Evolutionary conservation across 2,888 invertebrate species (phyloP).

Genomic region (Baccha elongata): DNA sequence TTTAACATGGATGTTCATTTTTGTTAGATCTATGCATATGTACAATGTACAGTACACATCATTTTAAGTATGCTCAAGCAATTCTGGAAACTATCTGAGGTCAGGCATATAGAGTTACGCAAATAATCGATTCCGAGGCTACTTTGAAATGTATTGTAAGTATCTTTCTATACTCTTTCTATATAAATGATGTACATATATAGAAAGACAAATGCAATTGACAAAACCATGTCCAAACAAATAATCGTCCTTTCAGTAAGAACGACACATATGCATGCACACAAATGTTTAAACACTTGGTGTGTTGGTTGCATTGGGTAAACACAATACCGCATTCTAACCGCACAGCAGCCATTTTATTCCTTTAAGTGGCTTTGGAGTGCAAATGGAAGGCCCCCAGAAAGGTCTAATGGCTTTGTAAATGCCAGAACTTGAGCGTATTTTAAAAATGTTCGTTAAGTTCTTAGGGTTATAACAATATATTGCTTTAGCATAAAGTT

Average conservation of each 20-base stretch:
- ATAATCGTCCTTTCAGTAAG: slow-evolving; percentile 31
- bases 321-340: slow-evolving; percentile 9
- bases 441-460: slow-evolving; percentile 2
- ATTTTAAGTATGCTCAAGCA: slow-evolving; percentile 57
- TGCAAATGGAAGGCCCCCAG: slow-evolving; percentile 8
- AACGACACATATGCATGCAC: neutral
- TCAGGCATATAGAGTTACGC: slow-evolving; percentile 11
- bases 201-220: slow-evolving; percentile 16
- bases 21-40: slow-evolving; percentile 10
- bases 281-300: neutral
- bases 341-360: slow-evolving; percentile 25
- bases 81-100: slow-evolving; percentile 51
- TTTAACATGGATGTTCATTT: slow-evolving; percentile 3
- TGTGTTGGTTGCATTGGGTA: slow-evolving; percentile 17
- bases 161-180: neutral
- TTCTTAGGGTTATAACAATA: slow-evolving; percentile 5
- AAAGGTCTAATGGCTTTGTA: slow-evolving; percentile 29
- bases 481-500: neutral
- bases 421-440: neutral
- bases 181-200: neutral
- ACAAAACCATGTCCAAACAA: slow-evolving; percentile 25
- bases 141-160: slow-evolving; percentile 24
- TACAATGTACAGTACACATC: slow-evolving; percentile 25
- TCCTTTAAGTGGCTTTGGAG: neutral
- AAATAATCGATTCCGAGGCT: slow-evolving; percentile 34